Conservation (phyloP, 2,888 invertebrate genomes). For the Vandiemenella viatica region DNA sequence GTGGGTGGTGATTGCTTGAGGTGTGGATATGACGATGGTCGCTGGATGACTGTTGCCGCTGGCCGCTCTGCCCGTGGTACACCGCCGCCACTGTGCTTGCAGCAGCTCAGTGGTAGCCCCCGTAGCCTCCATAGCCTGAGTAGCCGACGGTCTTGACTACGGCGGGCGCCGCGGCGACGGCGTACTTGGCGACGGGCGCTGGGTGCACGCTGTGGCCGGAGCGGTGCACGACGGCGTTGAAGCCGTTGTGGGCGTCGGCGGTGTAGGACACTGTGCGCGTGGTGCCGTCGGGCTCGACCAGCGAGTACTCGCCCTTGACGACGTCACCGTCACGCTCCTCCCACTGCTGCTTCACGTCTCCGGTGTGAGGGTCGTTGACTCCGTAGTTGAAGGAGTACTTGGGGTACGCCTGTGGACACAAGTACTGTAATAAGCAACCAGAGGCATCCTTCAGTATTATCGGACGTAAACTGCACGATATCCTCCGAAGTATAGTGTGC, state of each 20-base stretch:
- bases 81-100: not conserved
- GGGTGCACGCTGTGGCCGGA: not conserved
- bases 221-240: not conserved
- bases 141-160: not conserved
- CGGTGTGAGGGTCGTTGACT: not conserved
- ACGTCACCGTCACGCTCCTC: not conserved
- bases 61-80: too few relatives aligned
- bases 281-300: not conserved
- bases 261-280: not conserved
- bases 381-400: not conserved
- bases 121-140: not conserved
- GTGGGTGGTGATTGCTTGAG: too few relatives aligned
- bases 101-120: not conserved
- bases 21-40: too few relatives aligned
- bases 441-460: too few relatives aligned
- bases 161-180: not conserved
- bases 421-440: too few relatives aligned
- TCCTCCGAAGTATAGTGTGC: too few relatives aligned
- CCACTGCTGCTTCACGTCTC: not conserved
- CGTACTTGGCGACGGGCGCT: not conserved
- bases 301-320: not conserved
- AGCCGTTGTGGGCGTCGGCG: not conserved
- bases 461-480: too few relatives aligned
- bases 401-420: not conserved
- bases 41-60: too few relatives aligned